Percentiles rank a stretch among this genome's conserved stretches.
phyloP scores from a whole-genome alignment of 2,797 vertebrate genomes.

The Hirundo rustica region DNA sequence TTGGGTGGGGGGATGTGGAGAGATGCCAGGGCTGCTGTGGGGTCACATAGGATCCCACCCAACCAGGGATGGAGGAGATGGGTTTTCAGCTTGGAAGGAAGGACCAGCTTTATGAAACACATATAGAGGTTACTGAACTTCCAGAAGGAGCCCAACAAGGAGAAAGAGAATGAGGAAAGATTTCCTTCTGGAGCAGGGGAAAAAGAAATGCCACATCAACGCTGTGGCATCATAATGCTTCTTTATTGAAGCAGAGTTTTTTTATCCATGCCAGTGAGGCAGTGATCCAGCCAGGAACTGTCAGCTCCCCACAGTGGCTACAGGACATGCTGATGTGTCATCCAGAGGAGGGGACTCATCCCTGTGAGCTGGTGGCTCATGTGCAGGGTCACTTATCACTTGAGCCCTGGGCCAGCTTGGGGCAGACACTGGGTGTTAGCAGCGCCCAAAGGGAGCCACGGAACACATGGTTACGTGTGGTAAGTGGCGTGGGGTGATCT shows the following conservation, averaged over 20 bases:
- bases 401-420: background rate
- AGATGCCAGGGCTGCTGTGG: background rate
- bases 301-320: background rate
- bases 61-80: background rate
- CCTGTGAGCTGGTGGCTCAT: background rate
- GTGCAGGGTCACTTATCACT: background rate
- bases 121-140: background rate
- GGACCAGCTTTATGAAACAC: background rate
- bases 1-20: background rate
- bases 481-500: fast-evolving
- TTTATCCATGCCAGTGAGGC: background rate
- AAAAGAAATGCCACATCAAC: background rate
- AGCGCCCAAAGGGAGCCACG: background rate
- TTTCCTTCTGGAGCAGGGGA: background rate
- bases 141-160: background rate
- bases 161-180: background rate
- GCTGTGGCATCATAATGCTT: background rate
- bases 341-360: background rate
- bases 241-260: background rate
- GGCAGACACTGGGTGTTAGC: background rate
- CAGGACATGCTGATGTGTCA: background rate
- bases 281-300: background rate
- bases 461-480: fast-evolving
- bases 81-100: background rate
- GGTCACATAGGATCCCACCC: fast-evolving